Conservation (phyloP, 30 jellyfish, hydroid and myxozoan genomes). For the Hydractinia echinata region DNA sequence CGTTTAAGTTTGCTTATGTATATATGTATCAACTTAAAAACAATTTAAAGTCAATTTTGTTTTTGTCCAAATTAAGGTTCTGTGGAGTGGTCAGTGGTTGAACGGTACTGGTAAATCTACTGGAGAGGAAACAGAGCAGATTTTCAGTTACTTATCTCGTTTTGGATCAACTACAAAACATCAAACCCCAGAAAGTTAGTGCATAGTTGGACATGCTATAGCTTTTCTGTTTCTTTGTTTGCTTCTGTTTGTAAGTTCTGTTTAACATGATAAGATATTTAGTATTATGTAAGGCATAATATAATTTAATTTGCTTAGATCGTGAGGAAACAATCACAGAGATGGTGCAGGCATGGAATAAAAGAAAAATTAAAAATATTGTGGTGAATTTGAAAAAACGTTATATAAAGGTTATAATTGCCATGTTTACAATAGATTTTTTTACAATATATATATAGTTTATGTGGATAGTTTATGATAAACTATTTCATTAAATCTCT, state of each 20-base stretch:
- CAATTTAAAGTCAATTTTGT: too few relatives aligned
- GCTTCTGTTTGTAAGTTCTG: too few relatives aligned
- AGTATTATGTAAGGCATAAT: background rate
- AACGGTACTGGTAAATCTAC: background rate
- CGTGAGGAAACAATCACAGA: constrained; percentile 41
- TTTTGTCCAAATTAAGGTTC: constrained; percentile 24
- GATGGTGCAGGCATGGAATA: constrained; percentile 32
- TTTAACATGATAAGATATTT: too few relatives aligned
- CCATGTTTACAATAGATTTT: background rate
- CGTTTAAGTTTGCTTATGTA: too few relatives aligned
- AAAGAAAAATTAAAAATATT: constrained; percentile 30
- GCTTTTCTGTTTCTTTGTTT: too few relatives aligned
- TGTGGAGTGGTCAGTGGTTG: constrained; percentile 31
- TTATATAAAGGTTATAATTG: background rate
- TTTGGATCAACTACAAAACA: constrained; percentile 49
- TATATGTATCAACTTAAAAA: too few relatives aligned
- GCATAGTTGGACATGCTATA: too few relatives aligned
- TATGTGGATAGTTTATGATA: too few relatives aligned
- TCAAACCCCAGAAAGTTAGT: background rate
- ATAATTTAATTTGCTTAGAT: constrained; percentile 18
- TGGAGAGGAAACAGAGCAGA: constrained; percentile 5
- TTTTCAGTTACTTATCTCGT: constrained; percentile 3
- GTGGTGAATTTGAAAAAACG: background rate
- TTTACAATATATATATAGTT: background rate
- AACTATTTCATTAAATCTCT: too few relatives aligned